A percentile compares a stretch with the other conserved stretches of the same genome.
These are phyloP conservation scores for Scrobipalpa atriplicella DNA, from an alignment of 2,888 invertebrate species.

Conservation along the genomic window DNA sequence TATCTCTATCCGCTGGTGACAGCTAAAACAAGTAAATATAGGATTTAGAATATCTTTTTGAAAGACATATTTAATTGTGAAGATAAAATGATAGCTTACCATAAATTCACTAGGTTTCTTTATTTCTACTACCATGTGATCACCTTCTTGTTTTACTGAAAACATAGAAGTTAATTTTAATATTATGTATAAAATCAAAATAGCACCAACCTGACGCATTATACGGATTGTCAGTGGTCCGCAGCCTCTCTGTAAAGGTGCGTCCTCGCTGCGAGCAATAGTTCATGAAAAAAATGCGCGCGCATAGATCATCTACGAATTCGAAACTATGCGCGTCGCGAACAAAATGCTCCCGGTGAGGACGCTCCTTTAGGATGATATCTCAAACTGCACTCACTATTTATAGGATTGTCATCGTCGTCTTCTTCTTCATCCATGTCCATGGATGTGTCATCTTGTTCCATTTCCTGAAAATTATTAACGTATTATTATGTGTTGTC, in stretches of 20 bases:
- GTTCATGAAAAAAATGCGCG: too few relatives aligned
- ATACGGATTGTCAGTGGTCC: too few relatives aligned
- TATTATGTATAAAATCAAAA: too few relatives aligned
- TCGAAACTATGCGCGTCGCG: background rate
- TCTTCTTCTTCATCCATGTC: conserved; percentile 65
- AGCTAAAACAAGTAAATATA: conserved; percentile 42
- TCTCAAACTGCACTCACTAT: conserved; percentile 52
- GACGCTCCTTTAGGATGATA: background rate
- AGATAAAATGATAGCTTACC: conserved; percentile 48
- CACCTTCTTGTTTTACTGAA: conserved; percentile 72
- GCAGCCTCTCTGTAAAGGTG: too few relatives aligned
- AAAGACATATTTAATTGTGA: background rate
- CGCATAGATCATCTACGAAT: background rate
- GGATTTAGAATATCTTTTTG: conserved; percentile 23
- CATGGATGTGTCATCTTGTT: conserved; percentile 61
- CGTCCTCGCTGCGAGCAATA: too few relatives aligned
- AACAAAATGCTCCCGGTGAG: too few relatives aligned
- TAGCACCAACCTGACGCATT: too few relatives aligned
- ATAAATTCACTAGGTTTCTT: conserved; percentile 67
- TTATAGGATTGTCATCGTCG: conserved; percentile 64
- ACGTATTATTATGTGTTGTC: background rate
- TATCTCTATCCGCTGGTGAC: conserved; percentile 39
- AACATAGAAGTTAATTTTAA: conserved; percentile 31
- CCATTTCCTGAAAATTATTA: conserved; percentile 35
- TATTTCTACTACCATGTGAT: conserved; percentile 73